Evolutionary conservation across 1,140 invertebrate genomes (phyloP), one percentile per base, ranked within the genome.

Genomic region (Gryon sp.): DNA sequence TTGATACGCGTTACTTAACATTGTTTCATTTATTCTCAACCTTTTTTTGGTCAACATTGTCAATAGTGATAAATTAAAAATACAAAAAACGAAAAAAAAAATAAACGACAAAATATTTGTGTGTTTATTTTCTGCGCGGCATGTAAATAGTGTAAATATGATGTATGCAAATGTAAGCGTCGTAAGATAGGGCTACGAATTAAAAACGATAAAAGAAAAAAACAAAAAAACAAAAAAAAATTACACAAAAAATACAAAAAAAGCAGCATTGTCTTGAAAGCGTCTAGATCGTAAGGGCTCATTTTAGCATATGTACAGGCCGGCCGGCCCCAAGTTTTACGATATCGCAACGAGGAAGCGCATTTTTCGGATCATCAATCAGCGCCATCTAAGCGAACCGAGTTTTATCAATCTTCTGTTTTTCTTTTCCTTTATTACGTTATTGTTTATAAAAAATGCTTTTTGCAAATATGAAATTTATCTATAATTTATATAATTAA

Each of bases 131-230:
- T 65, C 50, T 16, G 45, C 48, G 62, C 62, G 46, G 24, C 48
- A 14, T 87, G 86, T 87, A 87, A 52, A 87, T 87, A 87, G 18
- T 87, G 84, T 87, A 87, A 76, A 87, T 86, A 75, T 86, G 82
- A 86, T 52, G 38, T 75, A 79, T 77, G 65, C 72, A 57, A 50
- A 62, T 68, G 69, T 76, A 68, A 66, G 69, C 65, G 63, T 78
- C 72, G 73, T 80, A 79, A 76, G 78, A 70, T 78, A 80, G 72
- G 40, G 70, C 72, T 70, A 82, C 74, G 60, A 73, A 72, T 53
- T 34, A 80, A 78, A 59, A 38, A 28, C 14, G 14, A 2, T 11
- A 34, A 72, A 78, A 84, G 2, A n/a, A 16, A 28, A 14, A 28
- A 63, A 63, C 55, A 72, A 14, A 24, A 41, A 53, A 22, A 22